Evolutionary conservation across 53 echinoderm and acorn worm genomes (phyloP).

Genomic region (Actinopyga echinites): DNA sequence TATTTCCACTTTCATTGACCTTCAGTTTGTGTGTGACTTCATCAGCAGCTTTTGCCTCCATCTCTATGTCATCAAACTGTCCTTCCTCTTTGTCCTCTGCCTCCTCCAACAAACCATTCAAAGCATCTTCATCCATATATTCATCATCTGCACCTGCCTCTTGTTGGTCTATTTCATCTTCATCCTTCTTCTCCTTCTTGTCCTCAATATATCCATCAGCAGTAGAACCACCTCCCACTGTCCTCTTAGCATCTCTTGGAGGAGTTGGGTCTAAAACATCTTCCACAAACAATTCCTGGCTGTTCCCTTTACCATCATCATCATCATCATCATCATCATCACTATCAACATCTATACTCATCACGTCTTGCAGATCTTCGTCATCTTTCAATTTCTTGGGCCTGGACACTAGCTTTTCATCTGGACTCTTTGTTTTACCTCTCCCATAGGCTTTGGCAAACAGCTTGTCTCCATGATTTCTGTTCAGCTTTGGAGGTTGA

Average conservation of each 20-base stretch:
- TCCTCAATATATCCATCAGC: not conserved
- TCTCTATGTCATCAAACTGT: not conserved
- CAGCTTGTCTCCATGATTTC: conserved; percentile 54
- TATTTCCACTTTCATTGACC: not conserved
- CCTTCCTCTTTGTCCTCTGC: not conserved
- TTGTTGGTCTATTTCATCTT: not conserved
- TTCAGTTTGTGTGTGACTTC: not conserved
- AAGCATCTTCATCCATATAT: not conserved
- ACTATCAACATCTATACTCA: not conserved
- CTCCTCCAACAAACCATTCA: not conserved
- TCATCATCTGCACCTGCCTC: not conserved
- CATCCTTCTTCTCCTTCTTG: not conserved
- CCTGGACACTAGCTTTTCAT: conserved; percentile 2
- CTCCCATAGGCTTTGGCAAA: conserved; percentile 59
- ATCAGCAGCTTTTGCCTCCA: not conserved
- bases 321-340: conserved; percentile 37
- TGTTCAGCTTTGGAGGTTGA: conserved; percentile 54
- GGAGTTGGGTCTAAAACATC: not conserved
- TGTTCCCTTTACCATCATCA: not conserved
- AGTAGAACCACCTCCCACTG: not conserved
- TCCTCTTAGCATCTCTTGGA: not conserved
- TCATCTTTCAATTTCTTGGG: conserved; percentile 22
- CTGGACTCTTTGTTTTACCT: conserved; percentile 35
- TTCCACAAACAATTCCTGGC: not conserved
- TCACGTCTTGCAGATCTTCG: not conserved